Evolutionary conservation across 2,888 invertebrate genomes (phyloP).

Genomic region (Andrena bucephala): DNA sequence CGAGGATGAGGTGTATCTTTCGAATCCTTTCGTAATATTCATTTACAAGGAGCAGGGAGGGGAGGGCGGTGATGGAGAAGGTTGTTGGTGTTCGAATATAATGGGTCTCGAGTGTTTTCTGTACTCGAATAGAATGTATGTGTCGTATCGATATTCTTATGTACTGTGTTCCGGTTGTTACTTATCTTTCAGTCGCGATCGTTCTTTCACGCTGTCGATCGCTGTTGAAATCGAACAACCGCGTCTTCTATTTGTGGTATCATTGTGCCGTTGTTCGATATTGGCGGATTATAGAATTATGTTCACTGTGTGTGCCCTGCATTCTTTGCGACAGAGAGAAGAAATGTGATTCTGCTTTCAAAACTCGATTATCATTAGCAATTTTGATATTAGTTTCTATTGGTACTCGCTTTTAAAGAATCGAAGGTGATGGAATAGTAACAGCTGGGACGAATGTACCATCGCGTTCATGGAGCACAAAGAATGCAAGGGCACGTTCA

Average conservation of each 20-base stretch:
- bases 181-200: constrained; percentile 39
- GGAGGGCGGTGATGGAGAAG: constrained; percentile 26
- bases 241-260: constrained; percentile 51
- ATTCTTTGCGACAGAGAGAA: constrained; percentile 52
- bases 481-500: constrained; percentile 61
- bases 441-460: not conserved
- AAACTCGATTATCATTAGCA: not conserved
- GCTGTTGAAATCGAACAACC: constrained; percentile 41
- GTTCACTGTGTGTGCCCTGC: constrained; percentile 47
- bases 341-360: not conserved
- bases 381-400: not conserved
- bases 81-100: constrained; percentile 67
- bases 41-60: constrained; percentile 32
- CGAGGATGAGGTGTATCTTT: constrained; percentile 56
- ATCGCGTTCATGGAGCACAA: constrained; percentile 26
- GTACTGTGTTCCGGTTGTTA: constrained; percentile 70
- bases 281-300: constrained; percentile 35
- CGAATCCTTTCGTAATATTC: constrained; percentile 57
- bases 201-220: constrained; percentile 20
- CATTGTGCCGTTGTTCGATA: constrained; percentile 63
- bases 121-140: constrained; percentile 79
- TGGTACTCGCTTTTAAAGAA: constrained; percentile 18
- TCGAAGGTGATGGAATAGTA: not conserved
- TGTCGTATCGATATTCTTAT: constrained; percentile 79
- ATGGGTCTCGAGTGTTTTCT: constrained; percentile 75